phyloP scores from a whole-genome alignment of 2,888 invertebrate species.

The Melanchra persicariae region DNA sequence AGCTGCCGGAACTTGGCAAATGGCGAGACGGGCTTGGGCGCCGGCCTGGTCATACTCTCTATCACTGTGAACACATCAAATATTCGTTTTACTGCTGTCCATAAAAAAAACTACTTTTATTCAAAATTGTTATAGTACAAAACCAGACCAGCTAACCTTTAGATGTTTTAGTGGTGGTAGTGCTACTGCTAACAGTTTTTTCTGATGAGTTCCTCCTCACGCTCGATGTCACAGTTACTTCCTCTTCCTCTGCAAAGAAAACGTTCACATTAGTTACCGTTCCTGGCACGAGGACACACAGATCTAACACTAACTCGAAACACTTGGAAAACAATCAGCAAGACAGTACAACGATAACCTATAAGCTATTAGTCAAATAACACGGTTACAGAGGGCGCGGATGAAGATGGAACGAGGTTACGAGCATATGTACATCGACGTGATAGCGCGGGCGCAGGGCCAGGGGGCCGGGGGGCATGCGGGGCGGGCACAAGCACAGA shows the following conservation, averaged over 20 bases:
- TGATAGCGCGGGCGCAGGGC: slow-evolving; percentile 69
- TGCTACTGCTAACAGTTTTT: slow-evolving; percentile 91
- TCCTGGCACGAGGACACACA: slow-evolving; percentile 13
- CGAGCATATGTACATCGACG: slow-evolving; percentile 83
- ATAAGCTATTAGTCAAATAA: slow-evolving; percentile 89
- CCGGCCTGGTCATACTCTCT: slow-evolving; percentile 88
- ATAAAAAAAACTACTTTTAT: not conserved
- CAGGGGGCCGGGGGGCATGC: slow-evolving; percentile 72
- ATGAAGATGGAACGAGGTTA: slow-evolving; percentile 82
- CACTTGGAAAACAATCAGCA: slow-evolving; percentile 85
- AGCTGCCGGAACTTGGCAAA: slow-evolving; percentile 98
- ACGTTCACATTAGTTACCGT: slow-evolving; percentile 31
- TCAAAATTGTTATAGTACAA: not conserved
- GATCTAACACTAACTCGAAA: slow-evolving; percentile 74
- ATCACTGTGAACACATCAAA: slow-evolving; percentile 83
- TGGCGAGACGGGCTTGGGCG: slow-evolving; percentile 94
- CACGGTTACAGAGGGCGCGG: slow-evolving; percentile 84
- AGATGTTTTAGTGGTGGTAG: slow-evolving; percentile 91
- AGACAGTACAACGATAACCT: slow-evolving; percentile 84
- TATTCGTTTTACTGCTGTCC: too few relatives aligned
- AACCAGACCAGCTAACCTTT: slow-evolving; percentile 83
- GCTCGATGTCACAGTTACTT: slow-evolving; percentile 87
- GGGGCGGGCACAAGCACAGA: slow-evolving; percentile 85
- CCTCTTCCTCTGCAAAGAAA: slow-evolving; percentile 85
- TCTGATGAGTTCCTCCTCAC: slow-evolving; percentile 89